Evolutionary conservation across 1,140 invertebrate genomes (phyloP).

Genomic region (Bursaphelenchus mucronatus): DNA sequence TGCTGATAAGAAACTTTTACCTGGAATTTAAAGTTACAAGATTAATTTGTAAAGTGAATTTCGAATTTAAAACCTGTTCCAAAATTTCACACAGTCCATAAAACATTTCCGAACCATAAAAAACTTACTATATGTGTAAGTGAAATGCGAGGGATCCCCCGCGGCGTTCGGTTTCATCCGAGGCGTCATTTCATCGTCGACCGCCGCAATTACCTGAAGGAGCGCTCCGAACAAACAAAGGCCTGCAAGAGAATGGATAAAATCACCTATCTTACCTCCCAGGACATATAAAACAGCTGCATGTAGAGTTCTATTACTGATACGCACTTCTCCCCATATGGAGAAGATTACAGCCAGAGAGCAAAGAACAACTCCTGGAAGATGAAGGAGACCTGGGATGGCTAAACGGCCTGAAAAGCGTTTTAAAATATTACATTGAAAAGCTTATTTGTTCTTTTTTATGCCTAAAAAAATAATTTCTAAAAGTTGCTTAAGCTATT

Average conservation of each 20-base stretch:
- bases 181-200: constrained; percentile 38
- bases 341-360: constrained; percentile 30
- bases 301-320: constrained; percentile 18
- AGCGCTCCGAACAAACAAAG: constrained; percentile 29
- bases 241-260: constrained; percentile 22
- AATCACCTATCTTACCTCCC: constrained; percentile 13
- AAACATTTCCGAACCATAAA: background rate
- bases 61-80: too few relatives aligned
- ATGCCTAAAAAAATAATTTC: too few relatives aligned
- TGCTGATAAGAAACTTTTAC: constrained; percentile 28
- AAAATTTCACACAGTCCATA: background rate
- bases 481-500: constrained; percentile 13
- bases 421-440: too few relatives aligned
- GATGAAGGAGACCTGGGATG: constrained; percentile 27
- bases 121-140: constrained; percentile 28
- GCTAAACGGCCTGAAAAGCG: constrained; percentile 22
- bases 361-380: constrained; percentile 25
- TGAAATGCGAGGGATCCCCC: constrained; percentile 31
- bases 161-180: constrained; percentile 36
- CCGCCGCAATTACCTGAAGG: constrained; percentile 33
- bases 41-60: background rate
- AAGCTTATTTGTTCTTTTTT: too few relatives aligned
- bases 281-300: constrained; percentile 29
- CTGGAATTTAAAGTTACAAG: background rate
- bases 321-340: constrained; percentile 21